Conservation (phyloP, 2,113 vertebrate species). For the Rhynchomys soricoides region DNA sequence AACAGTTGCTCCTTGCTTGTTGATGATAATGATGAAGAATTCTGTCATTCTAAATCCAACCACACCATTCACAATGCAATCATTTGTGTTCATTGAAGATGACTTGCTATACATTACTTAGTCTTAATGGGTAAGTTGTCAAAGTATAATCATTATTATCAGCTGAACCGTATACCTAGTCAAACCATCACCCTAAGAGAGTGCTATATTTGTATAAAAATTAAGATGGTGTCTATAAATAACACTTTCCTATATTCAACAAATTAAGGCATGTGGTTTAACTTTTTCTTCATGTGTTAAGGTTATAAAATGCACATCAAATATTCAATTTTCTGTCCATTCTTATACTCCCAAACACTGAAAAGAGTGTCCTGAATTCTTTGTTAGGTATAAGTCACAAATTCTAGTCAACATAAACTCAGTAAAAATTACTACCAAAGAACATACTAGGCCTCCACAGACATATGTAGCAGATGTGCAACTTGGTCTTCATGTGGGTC, state of each 20-base stretch:
- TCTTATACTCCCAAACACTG: background rate
- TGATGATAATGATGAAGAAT: background rate
- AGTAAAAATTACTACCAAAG: background rate
- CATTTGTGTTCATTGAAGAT: background rate
- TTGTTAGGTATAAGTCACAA: background rate
- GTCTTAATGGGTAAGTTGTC: background rate
- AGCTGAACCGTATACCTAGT: background rate
- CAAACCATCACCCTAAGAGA: background rate
- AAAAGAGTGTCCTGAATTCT: background rate
- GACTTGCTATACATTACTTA: background rate
- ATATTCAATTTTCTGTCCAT: background rate
- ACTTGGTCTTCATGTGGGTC: no score
- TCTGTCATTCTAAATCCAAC: background rate
- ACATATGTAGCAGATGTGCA: no score
- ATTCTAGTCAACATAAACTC: background rate
- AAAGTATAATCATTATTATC: background rate
- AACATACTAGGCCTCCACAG: no score
- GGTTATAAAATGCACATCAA: background rate
- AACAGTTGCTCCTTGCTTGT: background rate
- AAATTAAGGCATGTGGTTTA: background rate
- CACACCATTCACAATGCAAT: background rate
- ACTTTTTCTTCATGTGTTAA: background rate
- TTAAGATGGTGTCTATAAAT: background rate
- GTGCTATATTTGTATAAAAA: background rate
- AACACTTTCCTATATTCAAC: background rate